Conservation (phyloP, 2,888 invertebrate genomes). For the Hanleya hanleyi region DNA sequence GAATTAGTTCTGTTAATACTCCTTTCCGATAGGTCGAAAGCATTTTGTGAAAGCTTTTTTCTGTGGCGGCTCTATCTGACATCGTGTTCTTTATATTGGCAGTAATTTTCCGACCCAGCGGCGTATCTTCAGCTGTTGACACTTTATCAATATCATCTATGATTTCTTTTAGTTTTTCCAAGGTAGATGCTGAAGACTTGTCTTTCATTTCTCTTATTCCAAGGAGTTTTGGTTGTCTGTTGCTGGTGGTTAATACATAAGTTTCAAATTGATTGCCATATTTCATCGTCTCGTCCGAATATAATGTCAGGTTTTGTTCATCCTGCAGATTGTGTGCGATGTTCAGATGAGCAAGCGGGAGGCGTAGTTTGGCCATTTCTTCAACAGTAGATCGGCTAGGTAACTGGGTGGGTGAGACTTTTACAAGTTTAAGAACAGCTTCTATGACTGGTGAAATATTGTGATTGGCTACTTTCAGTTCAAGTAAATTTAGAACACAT, state of each 20-base stretch:
- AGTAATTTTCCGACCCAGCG: neutral
- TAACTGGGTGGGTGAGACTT: too few species aligned
- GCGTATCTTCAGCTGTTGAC: neutral
- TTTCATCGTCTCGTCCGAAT: too few species aligned
- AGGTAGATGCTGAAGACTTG: neutral
- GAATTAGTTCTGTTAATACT: neutral
- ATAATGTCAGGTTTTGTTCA: neutral
- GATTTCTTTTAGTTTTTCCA: too few species aligned
- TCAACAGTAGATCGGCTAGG: too few species aligned
- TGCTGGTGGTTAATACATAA: neutral
- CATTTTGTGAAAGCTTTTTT: neutral
- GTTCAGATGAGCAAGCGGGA: neutral
- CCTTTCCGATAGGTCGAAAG: neutral
- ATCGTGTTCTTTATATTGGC: neutral
- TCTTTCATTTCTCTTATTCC: neutral
- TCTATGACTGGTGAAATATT: too few species aligned
- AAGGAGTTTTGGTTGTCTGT: neutral
- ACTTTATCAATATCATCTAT: neutral
- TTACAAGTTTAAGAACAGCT: too few species aligned
- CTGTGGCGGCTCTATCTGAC: neutral
- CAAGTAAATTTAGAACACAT: too few species aligned
- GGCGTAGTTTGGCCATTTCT: neutral
- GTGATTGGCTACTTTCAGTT: too few species aligned
- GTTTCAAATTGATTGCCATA: neutral
- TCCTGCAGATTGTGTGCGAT: neutral